These are phyloP conservation scores for Chaenocephalus aceratus DNA, from an alignment of 2,113 vertebrate species.

Conservation along the genomic window DNA sequence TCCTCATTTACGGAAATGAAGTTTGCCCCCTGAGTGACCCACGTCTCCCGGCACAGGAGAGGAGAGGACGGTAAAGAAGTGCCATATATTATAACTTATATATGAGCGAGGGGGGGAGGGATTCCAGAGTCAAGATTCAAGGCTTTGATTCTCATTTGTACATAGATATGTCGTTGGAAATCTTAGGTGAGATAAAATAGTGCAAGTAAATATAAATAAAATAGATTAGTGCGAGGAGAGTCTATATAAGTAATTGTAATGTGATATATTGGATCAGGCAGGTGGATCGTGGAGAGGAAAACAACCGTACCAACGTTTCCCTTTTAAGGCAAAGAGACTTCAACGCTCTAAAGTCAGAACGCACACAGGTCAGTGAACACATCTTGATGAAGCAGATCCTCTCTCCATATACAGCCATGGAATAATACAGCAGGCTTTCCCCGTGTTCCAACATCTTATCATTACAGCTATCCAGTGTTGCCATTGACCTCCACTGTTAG, in stretches of 20 bases:
- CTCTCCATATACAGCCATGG: slow-evolving; percentile 66
- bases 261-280: neutral
- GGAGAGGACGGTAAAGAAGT: slow-evolving; percentile 4
- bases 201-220: too few species aligned
- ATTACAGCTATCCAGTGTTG: slow-evolving; percentile 6
- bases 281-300: neutral
- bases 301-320: slow-evolving; percentile 24
- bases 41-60: slow-evolving; percentile 57
- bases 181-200: too few species aligned
- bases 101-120: neutral
- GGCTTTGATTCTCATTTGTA: too few species aligned
- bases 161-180: too few species aligned
- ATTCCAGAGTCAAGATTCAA: too few species aligned
- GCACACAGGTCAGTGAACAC: slow-evolving; percentile 26
- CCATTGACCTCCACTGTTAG: too few species aligned
- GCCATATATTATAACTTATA: slow-evolving; percentile 39
- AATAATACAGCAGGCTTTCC: neutral
- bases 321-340: slow-evolving; percentile 65
- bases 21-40: slow-evolving; percentile 70
- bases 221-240: too few species aligned
- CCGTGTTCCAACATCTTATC: neutral
- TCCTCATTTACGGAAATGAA: slow-evolving; percentile 80
- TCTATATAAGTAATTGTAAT: too few species aligned
- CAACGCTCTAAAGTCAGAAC: slow-evolving; percentile 25
- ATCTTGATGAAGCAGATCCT: slow-evolving; percentile 51